Percentiles rank a stretch among this genome's conserved stretches.
Evolutionary conservation across 1,140 invertebrate genomes (phyloP).

Genomic region (Pentalonia nigronervosa): DNA sequence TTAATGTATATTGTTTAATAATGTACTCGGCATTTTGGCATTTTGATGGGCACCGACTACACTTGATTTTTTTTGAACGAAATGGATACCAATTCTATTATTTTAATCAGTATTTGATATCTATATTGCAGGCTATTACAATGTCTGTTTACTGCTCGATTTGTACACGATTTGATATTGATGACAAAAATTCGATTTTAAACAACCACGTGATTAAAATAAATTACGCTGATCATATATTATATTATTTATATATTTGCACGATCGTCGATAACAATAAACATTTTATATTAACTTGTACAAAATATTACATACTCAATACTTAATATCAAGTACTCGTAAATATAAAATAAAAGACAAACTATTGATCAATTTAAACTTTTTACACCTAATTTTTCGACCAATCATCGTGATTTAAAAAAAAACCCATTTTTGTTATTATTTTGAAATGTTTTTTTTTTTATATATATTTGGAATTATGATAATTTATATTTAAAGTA

Average conservation of each 20-base stretch:
- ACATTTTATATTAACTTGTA: background rate
- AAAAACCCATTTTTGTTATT: background rate
- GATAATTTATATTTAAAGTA: background rate
- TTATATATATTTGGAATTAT: no score
- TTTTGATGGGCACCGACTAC: background rate
- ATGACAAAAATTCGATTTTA: background rate
- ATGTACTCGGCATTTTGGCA: background rate
- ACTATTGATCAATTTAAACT: background rate
- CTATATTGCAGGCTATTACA: background rate
- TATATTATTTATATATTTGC: background rate
- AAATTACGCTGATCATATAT: background rate
- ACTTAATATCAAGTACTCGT: background rate
- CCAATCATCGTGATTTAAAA: background rate
- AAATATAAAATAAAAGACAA: background rate
- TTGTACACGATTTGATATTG: background rate
- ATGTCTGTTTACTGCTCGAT: background rate
- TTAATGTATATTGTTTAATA: no score
- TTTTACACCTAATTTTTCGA: background rate
- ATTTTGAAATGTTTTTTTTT: background rate
- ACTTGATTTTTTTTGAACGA: background rate
- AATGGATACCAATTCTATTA: background rate
- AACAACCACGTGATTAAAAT: background rate
- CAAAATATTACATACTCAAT: background rate
- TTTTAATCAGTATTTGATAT: slow-evolving; percentile 1
- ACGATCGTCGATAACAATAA: background rate